phyloP scores from a whole-genome alignment of 2,797 vertebrate species.

The Eurystomus glaucurus region DNA sequence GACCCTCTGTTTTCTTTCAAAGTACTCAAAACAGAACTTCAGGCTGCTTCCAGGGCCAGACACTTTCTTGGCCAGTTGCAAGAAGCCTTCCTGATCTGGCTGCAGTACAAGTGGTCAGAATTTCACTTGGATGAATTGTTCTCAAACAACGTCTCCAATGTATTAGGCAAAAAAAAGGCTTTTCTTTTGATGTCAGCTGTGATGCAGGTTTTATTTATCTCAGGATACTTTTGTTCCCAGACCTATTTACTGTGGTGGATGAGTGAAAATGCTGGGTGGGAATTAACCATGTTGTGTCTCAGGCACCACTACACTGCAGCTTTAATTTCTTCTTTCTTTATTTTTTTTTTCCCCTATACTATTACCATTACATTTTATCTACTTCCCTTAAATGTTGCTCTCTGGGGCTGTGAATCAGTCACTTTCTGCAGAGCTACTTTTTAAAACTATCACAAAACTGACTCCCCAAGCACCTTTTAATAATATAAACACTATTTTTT shows the following conservation, averaged over 20 bases:
- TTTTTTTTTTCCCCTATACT: background rate
- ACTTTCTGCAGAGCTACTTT: background rate
- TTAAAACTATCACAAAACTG: background rate
- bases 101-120: background rate
- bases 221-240: background rate
- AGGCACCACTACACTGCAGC: background rate
- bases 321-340: background rate
- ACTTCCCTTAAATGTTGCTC: background rate
- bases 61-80: constrained; percentile 35
- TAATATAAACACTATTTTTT: background rate
- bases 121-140: constrained; percentile 53
- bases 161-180: background rate
- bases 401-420: background rate
- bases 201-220: constrained; percentile 1
- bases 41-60: background rate
- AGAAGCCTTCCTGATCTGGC: constrained; percentile 48
- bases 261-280: background rate
- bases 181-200: constrained; percentile 25
- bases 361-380: background rate
- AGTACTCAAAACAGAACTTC: background rate
- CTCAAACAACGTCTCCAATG: background rate
- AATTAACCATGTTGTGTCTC: background rate
- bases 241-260: background rate
- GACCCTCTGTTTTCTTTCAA: background rate
- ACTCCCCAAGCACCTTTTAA: background rate